phyloP scores from a whole-genome alignment of 1,140 invertebrate species.

The Ridgeia piscesae region DNA sequence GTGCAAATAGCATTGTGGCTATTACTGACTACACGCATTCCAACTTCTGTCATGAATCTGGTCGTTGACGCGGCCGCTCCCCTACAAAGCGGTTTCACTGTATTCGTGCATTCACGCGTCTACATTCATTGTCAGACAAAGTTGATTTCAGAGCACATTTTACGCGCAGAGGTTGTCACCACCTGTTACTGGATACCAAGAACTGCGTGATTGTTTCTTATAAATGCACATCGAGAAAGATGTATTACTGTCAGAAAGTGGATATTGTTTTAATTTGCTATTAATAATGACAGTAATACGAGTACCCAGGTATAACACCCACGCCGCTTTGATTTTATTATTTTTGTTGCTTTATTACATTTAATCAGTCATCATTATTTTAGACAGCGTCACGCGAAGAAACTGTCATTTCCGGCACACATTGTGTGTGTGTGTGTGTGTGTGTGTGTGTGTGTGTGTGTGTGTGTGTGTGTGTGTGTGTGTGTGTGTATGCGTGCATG shows the following conservation, averaged over 20 bases:
- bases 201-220: not conserved
- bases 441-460: slow-evolving; percentile 17
- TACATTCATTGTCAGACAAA: not conserved
- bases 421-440: not conserved
- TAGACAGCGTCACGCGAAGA: no score
- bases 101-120: not conserved
- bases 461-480: slow-evolving; percentile 15
- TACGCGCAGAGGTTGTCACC: not conserved
- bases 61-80: not conserved
- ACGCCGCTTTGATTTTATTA: not conserved
- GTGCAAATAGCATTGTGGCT: not conserved
- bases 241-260: not conserved
- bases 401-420: not conserved
- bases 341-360: not conserved
- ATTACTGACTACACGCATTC: not conserved
- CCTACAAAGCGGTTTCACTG: not conserved
- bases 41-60: not conserved
- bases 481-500: slow-evolving; percentile 16
- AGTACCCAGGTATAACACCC: not conserved
- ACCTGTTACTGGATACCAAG: slow-evolving; percentile 13
- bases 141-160: not conserved
- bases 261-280: not conserved
- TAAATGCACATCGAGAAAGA: not conserved
- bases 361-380: not conserved
- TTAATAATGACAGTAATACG: slow-evolving; percentile 15